Conservation (phyloP, 1,140 invertebrate genomes). For the Drosophila tani region DNA sequence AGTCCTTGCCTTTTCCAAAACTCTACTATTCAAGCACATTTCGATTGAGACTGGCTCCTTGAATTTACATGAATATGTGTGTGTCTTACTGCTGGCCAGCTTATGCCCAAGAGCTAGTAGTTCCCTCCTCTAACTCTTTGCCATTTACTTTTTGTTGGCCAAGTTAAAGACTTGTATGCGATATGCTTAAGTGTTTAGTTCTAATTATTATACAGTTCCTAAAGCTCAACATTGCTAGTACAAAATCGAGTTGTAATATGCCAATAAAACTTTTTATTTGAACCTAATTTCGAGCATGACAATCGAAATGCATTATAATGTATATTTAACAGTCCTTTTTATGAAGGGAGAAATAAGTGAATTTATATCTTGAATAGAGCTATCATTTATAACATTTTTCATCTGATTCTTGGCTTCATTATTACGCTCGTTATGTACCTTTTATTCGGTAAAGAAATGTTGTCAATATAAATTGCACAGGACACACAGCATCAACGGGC, state of each 20-base stretch:
- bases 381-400: conserved; percentile 70
- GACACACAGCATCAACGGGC: background rate
- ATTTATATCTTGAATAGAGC: conserved; percentile 46
- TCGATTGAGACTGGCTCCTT: conserved; percentile 14
- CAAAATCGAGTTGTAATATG: background rate
- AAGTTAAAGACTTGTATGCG: conserved; percentile 44
- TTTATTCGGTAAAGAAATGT: conserved; percentile 5
- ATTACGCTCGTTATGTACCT: conserved; percentile 38
- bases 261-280: background rate
- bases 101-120: conserved; percentile 12
- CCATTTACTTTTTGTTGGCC: conserved; percentile 66
- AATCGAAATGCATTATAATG: conserved; percentile 4
- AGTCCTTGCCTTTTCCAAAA: background rate
- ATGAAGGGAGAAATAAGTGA: conserved; percentile 2
- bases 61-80: conserved; percentile 2
- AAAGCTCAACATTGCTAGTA: background rate
- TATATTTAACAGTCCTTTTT: background rate
- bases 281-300: background rate
- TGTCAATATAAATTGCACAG: conserved; percentile 5
- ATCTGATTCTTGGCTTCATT: conserved; percentile 61
- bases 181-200: conserved; percentile 9
- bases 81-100: conserved; percentile 24
- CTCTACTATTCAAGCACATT: conserved; percentile 41
- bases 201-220: conserved; percentile 27
- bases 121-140: conserved; percentile 22